These are phyloP conservation scores for Rallus limicola DNA, from an alignment of 2,113 vertebrate species.

Conservation along the genomic window DNA sequence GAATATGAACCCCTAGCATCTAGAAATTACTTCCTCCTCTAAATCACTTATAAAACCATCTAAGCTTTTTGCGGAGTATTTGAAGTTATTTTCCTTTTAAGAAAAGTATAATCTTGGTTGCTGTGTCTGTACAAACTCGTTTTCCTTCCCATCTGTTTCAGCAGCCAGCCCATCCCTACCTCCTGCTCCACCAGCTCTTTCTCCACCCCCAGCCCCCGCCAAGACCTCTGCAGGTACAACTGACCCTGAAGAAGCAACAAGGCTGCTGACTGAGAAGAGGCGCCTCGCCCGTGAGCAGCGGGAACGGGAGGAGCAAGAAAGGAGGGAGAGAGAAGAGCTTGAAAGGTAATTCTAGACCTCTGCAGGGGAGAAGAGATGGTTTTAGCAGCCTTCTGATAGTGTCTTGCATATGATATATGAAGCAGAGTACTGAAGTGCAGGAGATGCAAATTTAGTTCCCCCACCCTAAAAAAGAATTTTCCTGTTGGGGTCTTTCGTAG, in stretches of 20 bases:
- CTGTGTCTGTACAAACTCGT: background rate
- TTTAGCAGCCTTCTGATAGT: background rate
- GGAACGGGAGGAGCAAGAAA: slow-evolving; percentile 89
- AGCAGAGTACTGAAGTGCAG: background rate
- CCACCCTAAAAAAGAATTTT: fast-evolving
- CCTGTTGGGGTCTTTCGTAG: background rate
- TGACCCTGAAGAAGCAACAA: slow-evolving; percentile 91
- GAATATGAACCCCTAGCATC: background rate
- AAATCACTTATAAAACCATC: background rate
- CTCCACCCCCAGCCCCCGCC: background rate
- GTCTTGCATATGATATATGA: background rate
- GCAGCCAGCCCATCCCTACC: background rate
- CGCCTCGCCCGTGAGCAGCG: slow-evolving; percentile 91
- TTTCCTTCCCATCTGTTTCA: background rate
- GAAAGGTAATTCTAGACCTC: slow-evolving; percentile 78
- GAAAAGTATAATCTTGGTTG: background rate
- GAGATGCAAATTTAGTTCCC: background rate
- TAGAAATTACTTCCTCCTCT: background rate
- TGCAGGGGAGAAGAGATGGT: background rate
- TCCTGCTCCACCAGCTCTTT: slow-evolving; percentile 50
- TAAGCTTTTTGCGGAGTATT: background rate
- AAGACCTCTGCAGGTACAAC: slow-evolving; percentile 89
- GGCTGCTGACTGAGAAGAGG: slow-evolving; percentile 90
- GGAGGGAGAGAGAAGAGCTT: slow-evolving; percentile 82
- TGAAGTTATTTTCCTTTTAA: background rate